A percentile compares a stretch with the other conserved stretches of the same genome.
Evolutionary conservation across 2,888 invertebrate species (phyloP).

Genomic region (Biston stratarius): DNA sequence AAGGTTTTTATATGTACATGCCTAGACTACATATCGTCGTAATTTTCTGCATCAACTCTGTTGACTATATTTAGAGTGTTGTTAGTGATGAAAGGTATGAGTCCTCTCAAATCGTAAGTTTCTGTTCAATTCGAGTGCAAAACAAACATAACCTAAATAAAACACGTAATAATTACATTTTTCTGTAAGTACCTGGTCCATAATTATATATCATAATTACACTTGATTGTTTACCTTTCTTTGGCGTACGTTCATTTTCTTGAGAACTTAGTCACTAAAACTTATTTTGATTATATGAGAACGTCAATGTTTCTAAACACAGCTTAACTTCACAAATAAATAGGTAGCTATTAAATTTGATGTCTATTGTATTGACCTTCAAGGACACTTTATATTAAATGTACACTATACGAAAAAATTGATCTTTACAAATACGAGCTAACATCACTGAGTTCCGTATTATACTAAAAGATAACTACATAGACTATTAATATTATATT

Average conservation of each 20-base stretch:
- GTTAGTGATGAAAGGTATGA: too few species aligned
- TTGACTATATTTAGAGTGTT: too few species aligned
- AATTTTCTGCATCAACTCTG: too few species aligned
- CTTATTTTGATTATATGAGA: not conserved
- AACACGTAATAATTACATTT: not conserved
- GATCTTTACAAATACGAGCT: not conserved
- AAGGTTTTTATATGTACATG: too few species aligned
- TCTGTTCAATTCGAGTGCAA: not conserved
- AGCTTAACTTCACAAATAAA: not conserved
- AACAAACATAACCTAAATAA: slow-evolving; percentile 6
- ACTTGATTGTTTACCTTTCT: slow-evolving; percentile 64
- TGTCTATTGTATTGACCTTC: slow-evolving; percentile 7
- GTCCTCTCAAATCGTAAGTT: not conserved
- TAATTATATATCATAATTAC: not conserved
- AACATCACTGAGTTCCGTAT: slow-evolving; percentile 19
- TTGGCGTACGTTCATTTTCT: slow-evolving; percentile 66
- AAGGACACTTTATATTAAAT: slow-evolving; percentile 4
- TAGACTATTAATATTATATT: slow-evolving; percentile 25
- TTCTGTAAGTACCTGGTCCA: not conserved
- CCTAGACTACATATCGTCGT: too few species aligned
- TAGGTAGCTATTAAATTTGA: not conserved
- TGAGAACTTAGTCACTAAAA: not conserved
- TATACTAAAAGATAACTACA: slow-evolving; percentile 32
- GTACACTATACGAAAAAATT: not conserved
- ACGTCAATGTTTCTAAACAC: not conserved